phyloP scores from a whole-genome alignment of 2,888 invertebrate species.

The Rhopalosiphum nymphaeae region DNA sequence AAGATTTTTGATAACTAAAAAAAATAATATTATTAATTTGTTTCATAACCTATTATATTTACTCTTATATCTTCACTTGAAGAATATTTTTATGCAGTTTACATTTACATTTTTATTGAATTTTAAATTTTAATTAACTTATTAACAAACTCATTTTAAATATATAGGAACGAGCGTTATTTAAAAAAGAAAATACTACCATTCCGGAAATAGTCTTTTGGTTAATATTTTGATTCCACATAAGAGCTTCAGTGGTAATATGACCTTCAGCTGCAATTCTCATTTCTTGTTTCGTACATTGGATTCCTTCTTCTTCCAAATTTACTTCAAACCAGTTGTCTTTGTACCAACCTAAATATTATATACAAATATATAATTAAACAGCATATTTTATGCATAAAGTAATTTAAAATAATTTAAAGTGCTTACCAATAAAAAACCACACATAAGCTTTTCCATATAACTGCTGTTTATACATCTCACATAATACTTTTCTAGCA shows the following conservation, averaged over 20 bases:
- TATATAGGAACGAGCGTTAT: neutral
- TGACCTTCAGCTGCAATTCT: conserved; percentile 95
- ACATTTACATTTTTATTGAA: neutral
- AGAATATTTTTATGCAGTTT: neutral
- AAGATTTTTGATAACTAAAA: too few species aligned
- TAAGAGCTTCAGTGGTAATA: conserved; percentile 97
- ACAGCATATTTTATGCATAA: neutral
- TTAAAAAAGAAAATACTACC: conserved; percentile 71
- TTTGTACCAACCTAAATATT: conserved; percentile 89
- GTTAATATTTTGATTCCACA: conserved; percentile 95
- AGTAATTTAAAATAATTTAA: neutral
- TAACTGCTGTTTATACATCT: conserved; percentile 92
- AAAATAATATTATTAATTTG: too few species aligned
- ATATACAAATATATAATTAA: neutral
- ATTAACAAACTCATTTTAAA: neutral
- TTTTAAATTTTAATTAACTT: too few species aligned
- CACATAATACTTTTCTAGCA: conserved; percentile 95
- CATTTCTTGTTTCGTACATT: conserved; percentile 95
- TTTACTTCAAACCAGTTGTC: conserved; percentile 98
- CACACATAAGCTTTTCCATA: conserved; percentile 97
- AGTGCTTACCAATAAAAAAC: conserved; percentile 92
- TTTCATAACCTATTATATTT: too few species aligned
- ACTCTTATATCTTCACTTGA: neutral
- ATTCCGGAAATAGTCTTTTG: conserved; percentile 95
- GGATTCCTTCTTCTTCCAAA: conserved; percentile 86